Percentiles rank a stretch among this genome's conserved stretches.
Evolutionary conservation across 2,113 vertebrate species (phyloP).

Genomic region (Notarius quadriscutis): DNA sequence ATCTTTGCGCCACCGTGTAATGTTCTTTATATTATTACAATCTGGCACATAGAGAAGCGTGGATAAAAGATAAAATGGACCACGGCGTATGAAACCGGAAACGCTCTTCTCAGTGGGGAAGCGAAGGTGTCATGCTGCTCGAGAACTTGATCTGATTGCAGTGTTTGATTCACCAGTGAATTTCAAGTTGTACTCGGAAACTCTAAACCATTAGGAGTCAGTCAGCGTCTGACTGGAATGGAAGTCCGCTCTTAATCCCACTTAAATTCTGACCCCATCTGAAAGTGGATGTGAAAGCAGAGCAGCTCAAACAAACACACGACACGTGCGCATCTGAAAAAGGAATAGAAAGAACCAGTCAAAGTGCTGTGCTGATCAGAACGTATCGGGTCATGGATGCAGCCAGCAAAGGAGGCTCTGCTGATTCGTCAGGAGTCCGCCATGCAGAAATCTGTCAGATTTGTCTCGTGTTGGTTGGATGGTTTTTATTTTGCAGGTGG

Average conservation of each 20-base stretch:
- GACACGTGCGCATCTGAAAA: neutral
- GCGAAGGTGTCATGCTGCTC: neutral
- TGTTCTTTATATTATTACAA: too few species aligned
- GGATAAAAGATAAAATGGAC: neutral
- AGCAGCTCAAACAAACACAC: neutral
- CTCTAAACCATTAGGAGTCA: neutral
- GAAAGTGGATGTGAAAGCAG: neutral
- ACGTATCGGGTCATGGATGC: neutral
- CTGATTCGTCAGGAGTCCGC: neutral
- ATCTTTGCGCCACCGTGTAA: too few species aligned
- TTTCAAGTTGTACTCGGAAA: neutral
- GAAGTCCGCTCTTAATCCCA: neutral
- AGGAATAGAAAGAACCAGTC: neutral
- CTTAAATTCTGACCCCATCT: neutral
- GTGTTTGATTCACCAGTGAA: neutral
- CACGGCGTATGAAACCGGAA: neutral
- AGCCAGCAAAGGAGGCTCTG: neutral
- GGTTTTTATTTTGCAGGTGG: constrained; percentile 76
- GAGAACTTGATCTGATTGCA: neutral
- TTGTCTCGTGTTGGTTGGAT: neutral
- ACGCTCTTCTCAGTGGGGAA: neutral
- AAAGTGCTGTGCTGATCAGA: neutral
- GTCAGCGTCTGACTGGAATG: neutral
- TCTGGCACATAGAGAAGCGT: neutral
- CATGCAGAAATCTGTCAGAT: neutral